Evolutionary conservation across 2,113 vertebrate genomes (phyloP).

Genomic region (Pogonocichla stellata): DNA sequence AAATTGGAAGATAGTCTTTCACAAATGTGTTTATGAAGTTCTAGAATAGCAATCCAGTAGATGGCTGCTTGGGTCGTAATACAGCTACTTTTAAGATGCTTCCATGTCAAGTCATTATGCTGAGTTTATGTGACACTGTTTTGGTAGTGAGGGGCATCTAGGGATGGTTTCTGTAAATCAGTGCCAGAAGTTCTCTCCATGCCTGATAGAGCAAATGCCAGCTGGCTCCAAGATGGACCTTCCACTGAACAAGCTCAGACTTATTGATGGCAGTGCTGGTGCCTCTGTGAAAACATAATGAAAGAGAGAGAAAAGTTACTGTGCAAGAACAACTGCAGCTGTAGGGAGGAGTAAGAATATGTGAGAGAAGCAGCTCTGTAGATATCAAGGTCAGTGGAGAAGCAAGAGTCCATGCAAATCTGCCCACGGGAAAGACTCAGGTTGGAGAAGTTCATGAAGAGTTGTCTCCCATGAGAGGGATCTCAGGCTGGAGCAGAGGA

Average conservation of each 20-base stretch:
- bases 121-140: neutral
- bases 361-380: neutral
- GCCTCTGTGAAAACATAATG: neutral
- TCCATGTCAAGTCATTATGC: neutral
- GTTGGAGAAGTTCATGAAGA: neutral
- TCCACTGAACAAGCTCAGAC: neutral
- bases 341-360: neutral
- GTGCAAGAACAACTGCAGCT: neutral
- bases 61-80: neutral
- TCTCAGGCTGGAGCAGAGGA: neutral
- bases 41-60: neutral
- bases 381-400: neutral
- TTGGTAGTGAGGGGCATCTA: neutral
- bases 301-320: neutral
- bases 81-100: neutral
- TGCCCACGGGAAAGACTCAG: neutral
- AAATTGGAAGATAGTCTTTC: neutral
- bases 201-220: neutral
- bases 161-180: neutral
- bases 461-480: neutral
- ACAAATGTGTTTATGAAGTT: neutral
- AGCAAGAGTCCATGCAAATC: neutral
- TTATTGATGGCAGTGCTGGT: too few species aligned
- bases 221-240: neutral
- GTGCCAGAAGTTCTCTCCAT: neutral